Conservation (phyloP, 2,113 vertebrate genomes). For the Anas platyrhynchos region DNA sequence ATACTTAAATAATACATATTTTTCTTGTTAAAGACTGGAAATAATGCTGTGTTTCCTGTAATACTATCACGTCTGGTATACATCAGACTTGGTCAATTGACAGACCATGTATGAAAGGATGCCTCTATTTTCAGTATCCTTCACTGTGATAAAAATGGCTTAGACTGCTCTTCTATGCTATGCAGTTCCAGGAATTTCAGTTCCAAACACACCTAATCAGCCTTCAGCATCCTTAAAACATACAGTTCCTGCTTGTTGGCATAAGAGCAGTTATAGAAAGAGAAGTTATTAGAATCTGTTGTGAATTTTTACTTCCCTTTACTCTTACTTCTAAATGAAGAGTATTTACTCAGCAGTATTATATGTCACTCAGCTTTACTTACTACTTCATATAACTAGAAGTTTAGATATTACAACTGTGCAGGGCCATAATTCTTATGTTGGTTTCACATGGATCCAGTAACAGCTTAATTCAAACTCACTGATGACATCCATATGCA, state of each 20-base stretch:
- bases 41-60: not conserved
- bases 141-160: not conserved
- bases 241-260: not conserved
- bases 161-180: not conserved
- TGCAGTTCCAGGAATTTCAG: not conserved
- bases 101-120: not conserved
- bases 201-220: not conserved
- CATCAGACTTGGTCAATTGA: rapidly evolving
- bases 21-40: not conserved
- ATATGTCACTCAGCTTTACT: not conserved
- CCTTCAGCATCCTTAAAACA: not conserved
- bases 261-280: not conserved
- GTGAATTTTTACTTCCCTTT: not conserved
- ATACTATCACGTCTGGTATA: not conserved
- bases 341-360: not conserved
- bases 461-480: not conserved
- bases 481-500: not conserved
- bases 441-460: not conserved
- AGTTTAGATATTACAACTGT: not conserved
- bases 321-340: not conserved
- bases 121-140: not conserved
- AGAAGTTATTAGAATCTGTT: not conserved
- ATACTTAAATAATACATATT: not conserved
- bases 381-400: not conserved
- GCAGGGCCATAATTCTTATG: not conserved